Conservation (phyloP, 2,888 invertebrate species). For the Pachycephus smyrnensis region DNA sequence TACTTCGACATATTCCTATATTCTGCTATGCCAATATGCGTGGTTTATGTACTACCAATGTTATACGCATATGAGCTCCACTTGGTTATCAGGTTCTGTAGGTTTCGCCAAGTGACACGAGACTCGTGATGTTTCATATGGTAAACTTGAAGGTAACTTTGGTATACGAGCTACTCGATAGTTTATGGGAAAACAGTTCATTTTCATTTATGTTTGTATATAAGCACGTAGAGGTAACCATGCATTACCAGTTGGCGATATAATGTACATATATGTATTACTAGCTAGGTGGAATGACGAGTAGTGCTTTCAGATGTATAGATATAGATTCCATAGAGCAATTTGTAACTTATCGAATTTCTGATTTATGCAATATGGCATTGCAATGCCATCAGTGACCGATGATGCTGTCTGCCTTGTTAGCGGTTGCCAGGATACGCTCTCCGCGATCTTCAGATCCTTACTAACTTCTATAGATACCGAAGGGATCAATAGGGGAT, state of each 20-base stretch:
- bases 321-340: not conserved
- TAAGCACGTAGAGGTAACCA: not conserved
- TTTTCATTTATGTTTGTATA: not conserved
- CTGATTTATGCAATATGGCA: constrained; percentile 25
- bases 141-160: not conserved
- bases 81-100: not conserved
- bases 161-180: not conserved
- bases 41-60: not conserved
- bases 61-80: not conserved
- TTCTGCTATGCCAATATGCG: not conserved
- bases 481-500: not conserved
- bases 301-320: not conserved
- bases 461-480: not conserved
- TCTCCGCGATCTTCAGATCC: not conserved
- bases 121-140: not conserved
- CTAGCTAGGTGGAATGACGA: not conserved
- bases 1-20: not conserved
- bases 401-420: not conserved
- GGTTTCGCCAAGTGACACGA: not conserved
- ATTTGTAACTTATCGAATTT: constrained; percentile 29
- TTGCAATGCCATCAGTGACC: not conserved
- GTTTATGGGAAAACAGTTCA: not conserved
- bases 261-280: not conserved
- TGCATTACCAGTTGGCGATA: not conserved
- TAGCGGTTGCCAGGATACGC: not conserved